Percentiles rank a stretch among this genome's conserved stretches.
Evolutionary conservation across 2,888 invertebrate genomes (phyloP).

Genomic region (Galeopsomyia nigrocyanea): DNA sequence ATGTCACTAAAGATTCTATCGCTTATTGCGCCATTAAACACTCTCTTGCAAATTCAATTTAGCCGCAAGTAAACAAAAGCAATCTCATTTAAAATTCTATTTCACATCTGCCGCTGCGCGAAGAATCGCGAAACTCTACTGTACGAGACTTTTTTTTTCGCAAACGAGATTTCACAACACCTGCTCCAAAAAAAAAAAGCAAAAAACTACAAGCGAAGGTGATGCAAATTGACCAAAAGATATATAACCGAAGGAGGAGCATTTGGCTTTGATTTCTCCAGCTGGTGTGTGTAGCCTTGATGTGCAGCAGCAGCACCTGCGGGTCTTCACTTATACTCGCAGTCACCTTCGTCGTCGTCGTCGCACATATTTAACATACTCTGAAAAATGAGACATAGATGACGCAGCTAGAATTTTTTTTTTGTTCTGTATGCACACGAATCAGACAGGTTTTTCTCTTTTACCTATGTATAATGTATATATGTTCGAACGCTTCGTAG

Average conservation of each 20-base stretch:
- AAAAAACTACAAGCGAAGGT: too few relatives aligned
- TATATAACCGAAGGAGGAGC: too few relatives aligned
- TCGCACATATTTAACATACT: too few relatives aligned
- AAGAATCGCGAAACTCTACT: background rate
- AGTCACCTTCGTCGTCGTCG: slow-evolving; percentile 13
- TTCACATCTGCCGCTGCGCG: slow-evolving; percentile 8
- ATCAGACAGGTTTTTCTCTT: too few relatives aligned
- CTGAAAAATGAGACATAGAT: too few relatives aligned
- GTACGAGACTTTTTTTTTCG: background rate
- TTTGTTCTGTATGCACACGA: too few relatives aligned
- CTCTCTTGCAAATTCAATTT: background rate
- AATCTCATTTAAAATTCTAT: slow-evolving; percentile 19
- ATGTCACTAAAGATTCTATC: background rate
- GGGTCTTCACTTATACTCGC: slow-evolving; percentile 52
- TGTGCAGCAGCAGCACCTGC: slow-evolving; percentile 53
- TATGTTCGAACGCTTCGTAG: too few relatives aligned
- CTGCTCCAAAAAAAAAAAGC: too few relatives aligned
- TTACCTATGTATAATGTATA: too few relatives aligned
- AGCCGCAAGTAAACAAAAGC: background rate
- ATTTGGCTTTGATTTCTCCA: slow-evolving; percentile 3
- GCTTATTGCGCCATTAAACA: background rate
- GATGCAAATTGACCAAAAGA: too few relatives aligned
- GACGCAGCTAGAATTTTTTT: too few relatives aligned
- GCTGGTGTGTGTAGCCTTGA: slow-evolving; percentile 14
- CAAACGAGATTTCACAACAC: background rate